Evolutionary conservation across 2,113 vertebrate genomes (phyloP).

Genomic region (Cyphomyrus plagiostoma): DNA sequence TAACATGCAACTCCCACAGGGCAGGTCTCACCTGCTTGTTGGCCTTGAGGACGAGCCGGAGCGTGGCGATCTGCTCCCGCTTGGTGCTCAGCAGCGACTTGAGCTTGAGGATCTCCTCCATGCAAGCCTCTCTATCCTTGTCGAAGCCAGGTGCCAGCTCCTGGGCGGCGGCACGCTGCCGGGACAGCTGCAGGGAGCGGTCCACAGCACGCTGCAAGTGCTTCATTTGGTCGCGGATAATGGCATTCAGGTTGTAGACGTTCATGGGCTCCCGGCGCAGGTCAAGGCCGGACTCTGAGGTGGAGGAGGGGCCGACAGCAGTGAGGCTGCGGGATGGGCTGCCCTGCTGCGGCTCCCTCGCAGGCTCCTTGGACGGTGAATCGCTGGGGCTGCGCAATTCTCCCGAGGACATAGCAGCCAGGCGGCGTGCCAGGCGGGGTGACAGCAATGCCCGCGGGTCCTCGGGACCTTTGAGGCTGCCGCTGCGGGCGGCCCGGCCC

Average conservation of each 20-base stretch:
- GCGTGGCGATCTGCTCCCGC: constrained; percentile 91
- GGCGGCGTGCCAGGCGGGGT: constrained; percentile 77
- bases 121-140: constrained; percentile 91
- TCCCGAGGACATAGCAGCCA: constrained; percentile 58
- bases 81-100: constrained; percentile 96
- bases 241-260: constrained; percentile 96
- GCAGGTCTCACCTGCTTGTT: constrained; percentile 82
- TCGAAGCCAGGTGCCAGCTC: constrained; percentile 86
- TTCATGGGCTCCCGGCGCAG: constrained; percentile 96
- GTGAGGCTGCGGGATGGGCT: constrained; percentile 72
- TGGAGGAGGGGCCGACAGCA: constrained; percentile 67
- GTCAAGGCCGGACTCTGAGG: constrained; percentile 76
- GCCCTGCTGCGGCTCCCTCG: constrained; percentile 60
- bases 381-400: constrained; percentile 55
- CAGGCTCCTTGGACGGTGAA: constrained; percentile 57
- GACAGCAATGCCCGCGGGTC: constrained; percentile 83
- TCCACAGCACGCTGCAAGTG: constrained; percentile 95
- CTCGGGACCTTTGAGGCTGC: constrained; percentile 85
- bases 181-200: constrained; percentile 85
- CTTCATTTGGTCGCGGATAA: constrained; percentile 96
- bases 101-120: constrained; percentile 96
- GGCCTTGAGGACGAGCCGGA: constrained; percentile 90
- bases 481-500: constrained; percentile 79
- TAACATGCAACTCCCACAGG: not conserved
- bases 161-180: constrained; percentile 82